Base-by-base conservation (phyloP, 2,888 invertebrate genomes). In the Scaptomyza flava region DNA sequence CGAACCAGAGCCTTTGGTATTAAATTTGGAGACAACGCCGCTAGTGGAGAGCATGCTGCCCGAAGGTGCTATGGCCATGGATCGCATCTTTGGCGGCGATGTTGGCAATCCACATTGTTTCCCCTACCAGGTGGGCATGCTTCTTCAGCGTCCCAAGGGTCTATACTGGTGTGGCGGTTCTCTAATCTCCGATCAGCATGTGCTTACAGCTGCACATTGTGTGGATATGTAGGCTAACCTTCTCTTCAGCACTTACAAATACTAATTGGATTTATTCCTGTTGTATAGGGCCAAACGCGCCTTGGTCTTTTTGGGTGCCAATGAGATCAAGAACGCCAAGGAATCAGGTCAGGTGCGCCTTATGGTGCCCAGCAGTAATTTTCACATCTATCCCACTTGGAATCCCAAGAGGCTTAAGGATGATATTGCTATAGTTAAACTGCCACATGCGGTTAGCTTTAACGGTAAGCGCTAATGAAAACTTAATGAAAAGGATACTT, bases 271-370 rank as follows among this genome's bases (percentile, higher is more conserved):
- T 11, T 33, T 8, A 20, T 27, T 1, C 6, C 47, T 57, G 8
- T 2, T 30, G 27, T 62, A 9, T 66, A 90, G 91, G 86, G 91
- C 90, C 17, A 86, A 86, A 42, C 85, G 91, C 17, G 91, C 90
- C 9, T 68, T 91, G 60, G 86, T 91, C 3, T 92, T 92, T 65
- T 71, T 91, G 23, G 91, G 91, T 17, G 92, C 92, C 30, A 90
- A 91, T 61, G 91, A 91, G 59, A 91, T 91, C 34, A 91, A 90
- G 62, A 91, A 91, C 48, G 81, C 89, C 64, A 81, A 90, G 42
- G 91, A 91, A 58, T 66, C 79, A 60, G 91, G 91, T 12, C 93
- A 92, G 41, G 90, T 90, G 68, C 92, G 93, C 20, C 91, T 92
- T 38, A 87, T 85, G 70, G 89, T 89, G 20, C 89, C 89, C 27